Evolutionary conservation across 2,888 invertebrate genomes (phyloP), one percentile per base, ranked within the genome.

Genomic region (Mythimna loreyi): DNA sequence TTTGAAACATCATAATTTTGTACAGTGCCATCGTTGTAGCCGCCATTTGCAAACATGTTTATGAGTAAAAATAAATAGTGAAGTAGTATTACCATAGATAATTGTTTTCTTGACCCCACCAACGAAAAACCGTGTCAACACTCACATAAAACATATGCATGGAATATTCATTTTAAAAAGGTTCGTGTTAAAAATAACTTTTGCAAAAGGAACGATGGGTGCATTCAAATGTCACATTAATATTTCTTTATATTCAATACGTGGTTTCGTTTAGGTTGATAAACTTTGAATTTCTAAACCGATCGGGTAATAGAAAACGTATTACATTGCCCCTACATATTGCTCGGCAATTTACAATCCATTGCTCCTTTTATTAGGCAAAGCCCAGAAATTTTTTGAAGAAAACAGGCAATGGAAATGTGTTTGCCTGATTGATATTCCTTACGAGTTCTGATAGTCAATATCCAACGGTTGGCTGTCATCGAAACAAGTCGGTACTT

Each of bases 251-350:
- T 62, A 82, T 83, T 82, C 85, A 59, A 72, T 53, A 64, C 62
- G 71, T 62, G 64, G 40, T 64, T 53, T 30, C 74, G 65, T 58
- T 84, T 64, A 75, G 67, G 65, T 83, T 72, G 60, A 67, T 84
- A 80, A 80, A 84, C 69, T 76, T 69, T 67, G 67, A 78, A 75
- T 82, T 75, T 71, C 67, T 73, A 83, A 80, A 73, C 72, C 64
- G 57, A 73, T 67, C 65, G 71, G 67, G 67, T 80, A 68, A 80
- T 80, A 80, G 71, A 71, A 77, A 78, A 81, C 47, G 60, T 72
- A 66, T 55, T 58, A 78, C 62, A 72, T 59, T 78, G 43, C 52
- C 56, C 47, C 66, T 71, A 50, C 23, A 81, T 67, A 62, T 72
- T 70, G 56, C 49, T 19, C 5, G 28, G 25, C 16, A 0, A 28